A percentile compares a stretch with the other conserved stretches of the same genome.
Evolutionary conservation across 2,113 vertebrate species (phyloP).

Genomic region (Hyperopisus bebe): DNA sequence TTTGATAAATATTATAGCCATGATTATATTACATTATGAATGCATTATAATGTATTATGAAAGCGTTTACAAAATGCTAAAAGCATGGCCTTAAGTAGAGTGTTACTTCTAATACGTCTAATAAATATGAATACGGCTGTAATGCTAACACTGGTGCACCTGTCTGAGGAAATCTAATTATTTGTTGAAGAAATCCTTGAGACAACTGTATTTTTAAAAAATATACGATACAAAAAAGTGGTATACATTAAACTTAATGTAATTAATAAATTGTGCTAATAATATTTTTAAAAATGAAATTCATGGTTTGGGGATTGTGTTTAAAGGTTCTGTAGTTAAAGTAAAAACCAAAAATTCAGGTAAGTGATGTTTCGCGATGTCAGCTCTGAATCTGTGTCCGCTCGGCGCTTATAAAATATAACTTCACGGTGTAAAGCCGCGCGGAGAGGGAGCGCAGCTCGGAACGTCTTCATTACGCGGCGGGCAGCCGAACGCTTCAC

Average conservation of each 20-base stretch:
- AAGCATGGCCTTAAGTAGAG: too few species aligned
- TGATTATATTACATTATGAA: too few species aligned
- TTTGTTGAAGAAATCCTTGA: neutral
- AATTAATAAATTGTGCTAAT: neutral
- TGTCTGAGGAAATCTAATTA: neutral
- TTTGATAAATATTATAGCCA: too few species aligned
- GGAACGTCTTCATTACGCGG: constrained; percentile 8
- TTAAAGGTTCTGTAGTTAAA: neutral
- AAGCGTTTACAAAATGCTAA: too few species aligned
- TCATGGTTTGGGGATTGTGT: neutral
- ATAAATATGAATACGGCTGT: neutral
- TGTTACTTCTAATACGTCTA: neutral
- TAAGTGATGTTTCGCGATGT: neutral
- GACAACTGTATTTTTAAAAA: neutral
- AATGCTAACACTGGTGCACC: neutral
- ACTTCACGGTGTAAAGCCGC: neutral
- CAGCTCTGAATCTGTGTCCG: neutral
- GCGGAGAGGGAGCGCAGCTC: too few species aligned
- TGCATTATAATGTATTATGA: too few species aligned
- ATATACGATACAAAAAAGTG: neutral
- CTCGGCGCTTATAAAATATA: neutral
- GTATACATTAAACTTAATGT: neutral
- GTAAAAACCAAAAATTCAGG: neutral
- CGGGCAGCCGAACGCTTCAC: neutral
- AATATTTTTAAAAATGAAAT: neutral